Evolutionary conservation across 2,888 invertebrate species (phyloP).

Genomic region (Beris chalybata): DNA sequence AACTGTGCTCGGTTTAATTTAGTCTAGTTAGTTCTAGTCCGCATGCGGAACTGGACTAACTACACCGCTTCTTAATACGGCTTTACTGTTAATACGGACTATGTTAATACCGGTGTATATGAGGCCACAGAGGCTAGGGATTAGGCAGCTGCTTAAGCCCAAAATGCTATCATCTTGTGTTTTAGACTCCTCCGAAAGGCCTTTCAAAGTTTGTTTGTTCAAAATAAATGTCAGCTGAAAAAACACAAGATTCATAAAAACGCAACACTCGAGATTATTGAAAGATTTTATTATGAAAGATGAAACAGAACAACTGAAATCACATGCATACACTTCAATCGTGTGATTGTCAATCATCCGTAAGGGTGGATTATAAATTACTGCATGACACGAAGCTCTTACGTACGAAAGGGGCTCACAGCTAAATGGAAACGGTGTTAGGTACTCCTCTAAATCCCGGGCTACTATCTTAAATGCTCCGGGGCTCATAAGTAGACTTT

Average conservation of each 20-base stretch:
- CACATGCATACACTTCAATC: conserved; percentile 7
- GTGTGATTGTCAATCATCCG: conserved; percentile 9
- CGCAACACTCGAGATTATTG: neutral
- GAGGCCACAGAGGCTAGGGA: too few species aligned
- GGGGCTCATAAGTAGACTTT: conserved; percentile 38
- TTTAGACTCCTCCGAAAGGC: too few species aligned
- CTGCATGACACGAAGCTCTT: neutral
- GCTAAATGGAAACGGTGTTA: conserved; percentile 5
- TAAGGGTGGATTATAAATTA: conserved; percentile 15
- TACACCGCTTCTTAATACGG: too few species aligned
- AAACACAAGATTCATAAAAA: neutral
- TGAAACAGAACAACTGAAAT: conserved; percentile 19
- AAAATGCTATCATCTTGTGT: too few species aligned
- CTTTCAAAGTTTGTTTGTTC: too few species aligned
- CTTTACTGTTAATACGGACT: too few species aligned
- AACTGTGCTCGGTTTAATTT: too few species aligned
- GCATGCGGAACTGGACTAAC: too few species aligned
- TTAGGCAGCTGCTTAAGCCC: too few species aligned
- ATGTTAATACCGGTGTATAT: too few species aligned
- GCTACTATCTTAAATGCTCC: neutral
- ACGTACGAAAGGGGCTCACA: neutral
- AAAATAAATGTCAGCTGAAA: too few species aligned
- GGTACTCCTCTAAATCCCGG: neutral
- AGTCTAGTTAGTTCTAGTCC: too few species aligned
- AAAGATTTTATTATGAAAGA: neutral